Percentiles rank a stretch among this genome's conserved stretches.
Conservation (phyloP, 2,113 vertebrate species). For the Oceanites oceanicus region DNA sequence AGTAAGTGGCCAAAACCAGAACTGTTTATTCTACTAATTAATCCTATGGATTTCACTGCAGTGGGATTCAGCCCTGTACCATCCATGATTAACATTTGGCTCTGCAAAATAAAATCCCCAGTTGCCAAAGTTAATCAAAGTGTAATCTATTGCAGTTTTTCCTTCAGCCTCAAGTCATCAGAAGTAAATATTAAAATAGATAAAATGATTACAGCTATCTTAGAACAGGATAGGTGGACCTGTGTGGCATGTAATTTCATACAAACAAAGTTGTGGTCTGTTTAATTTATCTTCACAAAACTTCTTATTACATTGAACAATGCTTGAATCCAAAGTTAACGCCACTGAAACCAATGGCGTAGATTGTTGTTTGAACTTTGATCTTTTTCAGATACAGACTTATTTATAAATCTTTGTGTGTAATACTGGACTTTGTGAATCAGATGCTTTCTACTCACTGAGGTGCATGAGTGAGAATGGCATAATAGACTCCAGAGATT, state of each 20-base stretch:
- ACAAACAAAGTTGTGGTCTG: background rate
- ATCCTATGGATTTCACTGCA: background rate
- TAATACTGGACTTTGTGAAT: background rate
- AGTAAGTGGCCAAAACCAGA: background rate
- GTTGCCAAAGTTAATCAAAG: background rate
- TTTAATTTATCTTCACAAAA: background rate
- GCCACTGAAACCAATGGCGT: background rate
- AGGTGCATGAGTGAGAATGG: background rate
- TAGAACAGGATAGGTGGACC: background rate
- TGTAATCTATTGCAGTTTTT: background rate
- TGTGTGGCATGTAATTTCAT: background rate
- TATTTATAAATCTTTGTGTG: background rate
- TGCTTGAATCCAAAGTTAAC: background rate
- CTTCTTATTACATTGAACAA: background rate
- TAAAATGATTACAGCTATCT: background rate
- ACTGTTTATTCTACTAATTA: slow-evolving; percentile 16
- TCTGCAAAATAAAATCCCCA: background rate
- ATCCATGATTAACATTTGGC: background rate
- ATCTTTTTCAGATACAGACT: background rate
- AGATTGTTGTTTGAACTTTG: background rate
- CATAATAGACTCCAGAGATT: background rate
- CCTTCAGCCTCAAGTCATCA: background rate
- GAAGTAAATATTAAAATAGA: slow-evolving; percentile 23
- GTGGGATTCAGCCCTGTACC: background rate
- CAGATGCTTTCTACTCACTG: background rate